Evolutionary conservation across 2,888 invertebrate genomes (phyloP).

Genomic region (Agrotis clavis): DNA sequence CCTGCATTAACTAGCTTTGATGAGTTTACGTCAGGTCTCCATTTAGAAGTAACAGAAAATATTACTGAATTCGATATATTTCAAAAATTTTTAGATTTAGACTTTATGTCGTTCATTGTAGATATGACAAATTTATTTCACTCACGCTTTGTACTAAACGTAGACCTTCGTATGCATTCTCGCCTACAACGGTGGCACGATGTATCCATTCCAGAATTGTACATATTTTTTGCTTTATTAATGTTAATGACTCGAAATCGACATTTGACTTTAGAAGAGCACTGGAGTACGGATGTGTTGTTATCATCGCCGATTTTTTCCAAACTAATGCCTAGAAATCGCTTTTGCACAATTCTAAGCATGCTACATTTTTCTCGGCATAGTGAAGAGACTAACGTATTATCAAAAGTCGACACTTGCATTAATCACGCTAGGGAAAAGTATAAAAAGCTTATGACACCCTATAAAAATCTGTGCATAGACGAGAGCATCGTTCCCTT

Average conservation of each 20-base stretch:
- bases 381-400: slow-evolving; percentile 23
- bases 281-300: slow-evolving; percentile 54
- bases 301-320: slow-evolving; percentile 44
- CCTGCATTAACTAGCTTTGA: slow-evolving; percentile 44
- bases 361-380: slow-evolving; percentile 24
- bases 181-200: slow-evolving; percentile 47
- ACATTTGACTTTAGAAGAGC: slow-evolving; percentile 48
- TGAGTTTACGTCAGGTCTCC: slow-evolving; percentile 41
- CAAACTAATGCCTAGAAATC: slow-evolving; percentile 50
- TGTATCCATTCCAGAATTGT: slow-evolving; percentile 44
- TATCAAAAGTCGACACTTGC: slow-evolving; percentile 38
- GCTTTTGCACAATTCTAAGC: slow-evolving; percentile 51
- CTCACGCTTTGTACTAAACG: slow-evolving; percentile 32
- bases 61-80: slow-evolving; percentile 43
- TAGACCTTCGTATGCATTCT: slow-evolving; percentile 46
- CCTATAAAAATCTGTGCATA: too few species aligned
- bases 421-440: slow-evolving; percentile 41
- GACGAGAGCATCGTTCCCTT: slow-evolving; percentile 48
- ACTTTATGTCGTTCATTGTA: neutral
- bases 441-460: slow-evolving; percentile 20
- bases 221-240: slow-evolving; percentile 45
- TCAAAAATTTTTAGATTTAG: slow-evolving; percentile 32
- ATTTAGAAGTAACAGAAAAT: slow-evolving; percentile 42
- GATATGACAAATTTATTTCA: slow-evolving; percentile 12
- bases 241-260: slow-evolving; percentile 51